These are phyloP conservation scores for Heliconius ismenius DNA, from an alignment of 2,888 invertebrate species.

Conservation along the genomic window DNA sequence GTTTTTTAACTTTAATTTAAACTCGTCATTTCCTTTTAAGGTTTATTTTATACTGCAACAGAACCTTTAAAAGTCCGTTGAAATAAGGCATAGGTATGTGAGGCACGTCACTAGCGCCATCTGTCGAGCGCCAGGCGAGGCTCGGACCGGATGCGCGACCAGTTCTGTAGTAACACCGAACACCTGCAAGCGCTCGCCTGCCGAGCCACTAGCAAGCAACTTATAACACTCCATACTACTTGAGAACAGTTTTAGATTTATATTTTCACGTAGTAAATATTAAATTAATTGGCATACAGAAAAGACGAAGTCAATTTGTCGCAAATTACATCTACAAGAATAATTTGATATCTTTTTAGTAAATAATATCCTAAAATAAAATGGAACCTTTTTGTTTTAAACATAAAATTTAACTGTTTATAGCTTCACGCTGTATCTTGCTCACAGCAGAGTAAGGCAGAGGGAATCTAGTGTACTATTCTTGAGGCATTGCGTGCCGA, in stretches of 20 bases:
- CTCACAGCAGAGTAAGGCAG: too few species aligned
- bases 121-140: conserved; percentile 61
- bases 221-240: conserved; percentile 30
- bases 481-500: too few species aligned
- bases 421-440: too few species aligned
- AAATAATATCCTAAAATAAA: not conserved
- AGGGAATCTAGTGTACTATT: too few species aligned
- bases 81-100: conserved; percentile 43
- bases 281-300: not conserved
- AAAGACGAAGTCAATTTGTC: not conserved
- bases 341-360: not conserved
- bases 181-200: conserved; percentile 66
- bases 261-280: conserved; percentile 25
- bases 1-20: not conserved
- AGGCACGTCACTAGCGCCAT: conserved; percentile 63
- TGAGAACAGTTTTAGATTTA: conserved; percentile 30
- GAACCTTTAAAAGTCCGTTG: conserved; percentile 18
- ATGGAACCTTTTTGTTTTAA: too few species aligned
- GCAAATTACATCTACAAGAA: not conserved
- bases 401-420: not conserved
- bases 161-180: conserved; percentile 74
- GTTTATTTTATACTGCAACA: conserved; percentile 6
- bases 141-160: conserved; percentile 76
- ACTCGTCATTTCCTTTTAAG: not conserved
- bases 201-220: conserved; percentile 38